Evolutionary conservation across 1,140 invertebrate species (phyloP), one percentile per base, ranked within the genome.

Genomic region (Lasioglossum baleicum): DNA sequence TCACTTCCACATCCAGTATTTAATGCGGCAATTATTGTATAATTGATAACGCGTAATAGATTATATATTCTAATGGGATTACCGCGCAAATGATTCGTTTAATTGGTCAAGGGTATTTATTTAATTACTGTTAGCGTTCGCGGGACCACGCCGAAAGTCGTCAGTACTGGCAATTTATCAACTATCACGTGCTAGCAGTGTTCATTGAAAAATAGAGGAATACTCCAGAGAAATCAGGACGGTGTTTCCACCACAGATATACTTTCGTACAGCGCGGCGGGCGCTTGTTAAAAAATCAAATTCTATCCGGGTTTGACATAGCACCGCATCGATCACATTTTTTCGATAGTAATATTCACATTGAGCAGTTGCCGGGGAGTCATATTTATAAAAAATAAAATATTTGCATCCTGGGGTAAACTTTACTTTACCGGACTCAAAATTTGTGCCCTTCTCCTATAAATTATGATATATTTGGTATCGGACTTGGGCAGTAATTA

Each of bases 161-260:
- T 31, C 42, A 44, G 35, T 26, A 31, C 68, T 68, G 51, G 20
- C 42, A 26, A 60, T 76, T 58, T 26, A 20, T 66, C 63, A 40
- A 10, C n/a, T 75, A 22, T 15, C 22, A 4, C 35, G 20, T 26
- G 44, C 48, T 42, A 42, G 64, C 20, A 20, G 35, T 60, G 51
- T 58, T 7, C 42, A 0, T 7, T 42, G 48, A 1, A 40, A 66
- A 75, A 66, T 60, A 75, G 66, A 42, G 20, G n/a, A 64, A 67
- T 60, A 44, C 74, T 68, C 74, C 17, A 44, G 74, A 76, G 74
- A 60, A 76, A 76, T 76, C 65, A 69, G 26, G 7, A n/a, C 53
- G 31, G n/a, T 60, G 26, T 60, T 31, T 17, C 40, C 31, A 22
- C 13, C 22, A 44, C 7, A 31, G 6, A 22, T 56, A 35, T 66